A percentile compares a stretch with the other conserved stretches of the same genome.
phyloP scores from a whole-genome alignment of 2,113 vertebrate species.

The Oceanites oceanicus region DNA sequence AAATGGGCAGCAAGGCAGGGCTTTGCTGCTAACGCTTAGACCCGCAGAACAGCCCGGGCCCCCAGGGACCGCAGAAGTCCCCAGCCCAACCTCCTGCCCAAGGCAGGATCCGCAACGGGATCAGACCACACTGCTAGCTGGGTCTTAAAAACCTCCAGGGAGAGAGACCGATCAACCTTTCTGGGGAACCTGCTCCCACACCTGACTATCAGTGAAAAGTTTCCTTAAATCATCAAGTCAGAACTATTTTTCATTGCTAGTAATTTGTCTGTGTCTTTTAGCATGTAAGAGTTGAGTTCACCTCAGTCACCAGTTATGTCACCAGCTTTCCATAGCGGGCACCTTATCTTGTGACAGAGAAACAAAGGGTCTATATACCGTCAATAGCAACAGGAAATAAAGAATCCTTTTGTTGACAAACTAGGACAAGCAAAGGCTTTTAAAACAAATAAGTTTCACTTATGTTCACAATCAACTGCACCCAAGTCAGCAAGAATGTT shows the following conservation, averaged over 20 bases:
- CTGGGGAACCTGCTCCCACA: background rate
- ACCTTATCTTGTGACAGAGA: background rate
- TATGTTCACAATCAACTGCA: background rate
- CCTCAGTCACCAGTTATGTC: background rate
- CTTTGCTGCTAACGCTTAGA: background rate
- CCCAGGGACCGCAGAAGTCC: background rate
- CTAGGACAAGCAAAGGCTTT: background rate
- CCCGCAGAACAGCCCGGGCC: rapidly evolving
- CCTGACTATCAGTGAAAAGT: background rate
- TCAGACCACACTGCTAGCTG: rapidly evolving
- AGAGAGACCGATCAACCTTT: background rate
- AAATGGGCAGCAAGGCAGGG: background rate
- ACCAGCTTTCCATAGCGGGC: background rate
- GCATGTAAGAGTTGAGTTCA: background rate
- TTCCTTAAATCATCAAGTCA: background rate
- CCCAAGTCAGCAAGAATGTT: background rate
- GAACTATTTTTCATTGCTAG: background rate
- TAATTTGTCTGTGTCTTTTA: background rate
- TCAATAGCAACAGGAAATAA: background rate
- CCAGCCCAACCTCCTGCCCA: background rate
- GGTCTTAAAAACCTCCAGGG: background rate
- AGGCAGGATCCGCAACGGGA: background rate
- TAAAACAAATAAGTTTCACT: background rate
- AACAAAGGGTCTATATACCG: background rate
- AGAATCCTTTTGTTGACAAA: background rate